Conservation (phyloP, 2,113 vertebrate species). For the Chaetops frenatus region DNA sequence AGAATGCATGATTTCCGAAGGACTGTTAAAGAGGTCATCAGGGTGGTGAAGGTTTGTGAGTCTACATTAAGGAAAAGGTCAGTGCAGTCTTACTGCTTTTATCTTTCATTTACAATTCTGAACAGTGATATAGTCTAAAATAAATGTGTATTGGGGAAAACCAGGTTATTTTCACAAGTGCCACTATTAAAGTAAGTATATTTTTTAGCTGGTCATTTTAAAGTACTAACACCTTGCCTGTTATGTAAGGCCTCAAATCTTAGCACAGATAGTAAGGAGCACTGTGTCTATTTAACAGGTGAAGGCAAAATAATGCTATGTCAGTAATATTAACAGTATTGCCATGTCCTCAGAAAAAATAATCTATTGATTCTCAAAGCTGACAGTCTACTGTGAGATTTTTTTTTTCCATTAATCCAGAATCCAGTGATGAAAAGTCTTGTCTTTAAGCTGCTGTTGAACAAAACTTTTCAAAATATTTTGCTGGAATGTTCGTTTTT, state of each 20-base stretch:
- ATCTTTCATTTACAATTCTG: background rate
- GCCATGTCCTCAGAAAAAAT: background rate
- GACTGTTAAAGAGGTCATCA: conserved; percentile 89
- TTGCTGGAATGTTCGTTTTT: background rate
- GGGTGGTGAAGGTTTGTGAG: conserved; percentile 95
- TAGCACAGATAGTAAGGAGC: background rate
- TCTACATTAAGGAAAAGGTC: conserved; percentile 90
- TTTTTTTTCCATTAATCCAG: background rate
- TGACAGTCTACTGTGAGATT: background rate
- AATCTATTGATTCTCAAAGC: background rate
- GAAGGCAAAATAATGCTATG: background rate
- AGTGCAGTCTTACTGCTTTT: conserved; percentile 19
- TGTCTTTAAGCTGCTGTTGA: background rate
- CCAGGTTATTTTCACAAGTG: background rate
- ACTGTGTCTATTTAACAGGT: background rate
- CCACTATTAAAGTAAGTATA: background rate
- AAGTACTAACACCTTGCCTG: background rate
- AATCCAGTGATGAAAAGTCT: background rate
- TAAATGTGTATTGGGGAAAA: background rate
- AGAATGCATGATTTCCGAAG: conserved; percentile 93
- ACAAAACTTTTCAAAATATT: background rate
- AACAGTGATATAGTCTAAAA: background rate
- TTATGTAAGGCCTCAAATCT: background rate
- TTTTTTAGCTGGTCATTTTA: background rate
- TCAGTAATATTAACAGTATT: background rate